Conservation (phyloP, 23 tunicate species). For the Botrylloides violaceus region DNA sequence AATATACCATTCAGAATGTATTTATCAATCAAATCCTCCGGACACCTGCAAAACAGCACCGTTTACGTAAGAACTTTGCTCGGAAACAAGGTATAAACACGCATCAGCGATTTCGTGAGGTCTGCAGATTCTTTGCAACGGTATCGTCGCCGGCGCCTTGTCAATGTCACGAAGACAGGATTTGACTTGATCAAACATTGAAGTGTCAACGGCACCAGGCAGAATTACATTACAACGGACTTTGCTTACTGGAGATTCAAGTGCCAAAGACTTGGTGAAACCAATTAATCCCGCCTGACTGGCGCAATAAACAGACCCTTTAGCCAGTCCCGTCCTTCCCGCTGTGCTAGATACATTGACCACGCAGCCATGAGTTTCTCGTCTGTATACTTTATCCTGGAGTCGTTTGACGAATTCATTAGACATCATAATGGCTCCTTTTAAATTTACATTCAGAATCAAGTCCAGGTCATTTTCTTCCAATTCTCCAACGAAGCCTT, state of each 20-base stretch:
- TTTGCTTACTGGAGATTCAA: constrained; percentile 33
- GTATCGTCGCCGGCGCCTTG: background rate
- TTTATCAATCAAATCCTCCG: no score
- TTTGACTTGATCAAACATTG: constrained; percentile 22
- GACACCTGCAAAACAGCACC: background rate
- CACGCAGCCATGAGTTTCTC: constrained; percentile 4
- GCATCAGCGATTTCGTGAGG: constrained; percentile 1
- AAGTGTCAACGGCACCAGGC: constrained; percentile 45
- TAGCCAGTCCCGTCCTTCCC: constrained; percentile 10
- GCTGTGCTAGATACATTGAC: constrained; percentile 62
- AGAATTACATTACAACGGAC: constrained; percentile 58
- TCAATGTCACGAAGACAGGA: background rate
- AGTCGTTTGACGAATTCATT: constrained; percentile 24
- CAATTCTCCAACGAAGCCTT: background rate
- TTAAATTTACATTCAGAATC: constrained; percentile 14
- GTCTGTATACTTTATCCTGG: background rate
- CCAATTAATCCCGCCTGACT: constrained; percentile 73
- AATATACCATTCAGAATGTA: no score
- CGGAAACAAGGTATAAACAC: constrained; percentile 9
- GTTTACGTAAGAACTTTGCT: constrained; percentile 8
- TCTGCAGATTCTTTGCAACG: background rate
- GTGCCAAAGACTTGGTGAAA: constrained; percentile 64
- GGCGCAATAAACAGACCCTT: constrained; percentile 41
- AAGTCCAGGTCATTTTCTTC: constrained; percentile 15
- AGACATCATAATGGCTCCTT: constrained; percentile 47